Conservation (phyloP, 2,888 invertebrate genomes). For the Spilosoma lubricipeda region DNA sequence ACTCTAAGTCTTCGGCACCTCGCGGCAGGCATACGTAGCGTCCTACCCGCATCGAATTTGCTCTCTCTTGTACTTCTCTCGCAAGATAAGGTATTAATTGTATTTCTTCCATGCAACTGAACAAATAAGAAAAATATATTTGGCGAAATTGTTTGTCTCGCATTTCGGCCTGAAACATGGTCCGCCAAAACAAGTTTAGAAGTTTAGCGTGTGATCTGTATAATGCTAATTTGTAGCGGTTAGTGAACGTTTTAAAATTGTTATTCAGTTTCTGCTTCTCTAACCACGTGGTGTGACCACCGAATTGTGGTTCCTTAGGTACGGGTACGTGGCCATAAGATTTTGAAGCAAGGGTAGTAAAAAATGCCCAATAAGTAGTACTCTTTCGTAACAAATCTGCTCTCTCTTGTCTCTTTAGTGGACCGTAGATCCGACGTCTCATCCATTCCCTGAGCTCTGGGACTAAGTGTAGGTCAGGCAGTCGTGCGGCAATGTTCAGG, state of each 20-base stretch:
- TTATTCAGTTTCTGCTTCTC: conserved; percentile 67
- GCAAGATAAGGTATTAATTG: conserved; percentile 70
- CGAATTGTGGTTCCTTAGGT: conserved; percentile 57
- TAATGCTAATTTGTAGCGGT: conserved; percentile 62
- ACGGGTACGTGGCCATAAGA: conserved; percentile 65
- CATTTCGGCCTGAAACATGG: conserved; percentile 74
- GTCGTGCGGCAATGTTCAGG: conserved; percentile 70
- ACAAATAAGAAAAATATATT: conserved; percentile 77
- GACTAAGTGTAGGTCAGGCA: conserved; percentile 74
- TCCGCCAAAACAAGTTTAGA: conserved; percentile 74
- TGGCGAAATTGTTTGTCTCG: conserved; percentile 79
- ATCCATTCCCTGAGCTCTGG: conserved; percentile 81
- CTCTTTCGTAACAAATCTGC: conserved; percentile 60
- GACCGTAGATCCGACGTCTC: conserved; percentile 73
- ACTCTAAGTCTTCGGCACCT: conserved; percentile 51
- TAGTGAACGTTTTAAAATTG: conserved; percentile 62
- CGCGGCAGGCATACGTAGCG: conserved; percentile 68
- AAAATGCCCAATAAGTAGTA: conserved; percentile 63
- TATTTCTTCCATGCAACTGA: conserved; percentile 63
- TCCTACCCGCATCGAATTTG: conserved; percentile 49
- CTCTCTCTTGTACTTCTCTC: conserved; percentile 60
- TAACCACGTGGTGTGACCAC: conserved; percentile 65
- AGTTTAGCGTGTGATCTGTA: conserved; percentile 67
- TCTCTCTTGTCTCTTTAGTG: conserved; percentile 55
- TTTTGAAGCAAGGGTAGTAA: conserved; percentile 57